Evolutionary conservation across 2,113 vertebrate species (phyloP).

Genomic region (Leptocoma aspasia): DNA sequence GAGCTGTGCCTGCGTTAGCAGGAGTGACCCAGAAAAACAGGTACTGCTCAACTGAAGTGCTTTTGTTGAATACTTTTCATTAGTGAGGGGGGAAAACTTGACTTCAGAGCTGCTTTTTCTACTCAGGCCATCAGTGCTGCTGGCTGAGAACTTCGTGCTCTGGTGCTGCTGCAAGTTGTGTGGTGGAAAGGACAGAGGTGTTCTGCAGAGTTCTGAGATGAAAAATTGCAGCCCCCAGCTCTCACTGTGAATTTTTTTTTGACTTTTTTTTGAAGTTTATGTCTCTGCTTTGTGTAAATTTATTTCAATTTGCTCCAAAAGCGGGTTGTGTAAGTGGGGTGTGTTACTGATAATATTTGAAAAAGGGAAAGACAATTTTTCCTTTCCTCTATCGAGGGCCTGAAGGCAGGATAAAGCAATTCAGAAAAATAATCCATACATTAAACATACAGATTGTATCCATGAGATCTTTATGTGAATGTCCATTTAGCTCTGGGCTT

Average conservation of each 20-base stretch:
- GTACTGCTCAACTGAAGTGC: not conserved
- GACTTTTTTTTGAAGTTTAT: not conserved
- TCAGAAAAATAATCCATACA: not conserved
- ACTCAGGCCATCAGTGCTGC: not conserved
- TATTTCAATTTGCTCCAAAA: not conserved
- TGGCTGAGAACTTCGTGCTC: not conserved
- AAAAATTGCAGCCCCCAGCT: not conserved
- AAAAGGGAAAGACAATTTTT: not conserved
- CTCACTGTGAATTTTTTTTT: not conserved
- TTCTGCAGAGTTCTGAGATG: not conserved
- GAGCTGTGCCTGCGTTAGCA: not conserved
- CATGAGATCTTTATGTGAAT: not conserved
- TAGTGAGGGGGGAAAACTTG: not conserved
- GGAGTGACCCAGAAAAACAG: conserved; percentile 21
- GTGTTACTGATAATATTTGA: not conserved
- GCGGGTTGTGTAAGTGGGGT: not conserved
- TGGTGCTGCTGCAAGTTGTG: not conserved
- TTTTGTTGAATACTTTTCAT: not conserved
- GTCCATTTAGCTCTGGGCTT: not conserved
- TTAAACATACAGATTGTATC: not conserved
- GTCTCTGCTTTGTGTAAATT: not conserved
- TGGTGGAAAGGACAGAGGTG: not conserved
- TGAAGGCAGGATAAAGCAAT: not conserved
- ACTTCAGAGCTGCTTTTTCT: not conserved
- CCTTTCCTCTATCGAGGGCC: not conserved